These are phyloP conservation scores for Eueides isabella DNA, from an alignment of 1,140 invertebrate species.

Conservation along the genomic window DNA sequence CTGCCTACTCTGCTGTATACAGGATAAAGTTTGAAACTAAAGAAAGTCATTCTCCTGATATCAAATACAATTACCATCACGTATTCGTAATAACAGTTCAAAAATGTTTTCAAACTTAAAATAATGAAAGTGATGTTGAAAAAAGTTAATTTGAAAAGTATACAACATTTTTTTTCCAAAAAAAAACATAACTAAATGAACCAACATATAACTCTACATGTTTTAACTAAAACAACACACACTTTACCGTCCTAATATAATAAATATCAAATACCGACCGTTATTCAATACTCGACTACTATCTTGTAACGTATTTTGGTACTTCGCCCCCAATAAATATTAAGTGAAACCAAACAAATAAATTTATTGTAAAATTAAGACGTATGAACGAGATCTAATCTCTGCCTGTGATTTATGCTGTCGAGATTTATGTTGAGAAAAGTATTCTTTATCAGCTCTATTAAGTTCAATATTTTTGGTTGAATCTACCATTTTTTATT, in stretches of 20 bases:
- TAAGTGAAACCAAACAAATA: slow-evolving; percentile 60
- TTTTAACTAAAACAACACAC: slow-evolving; percentile 15
- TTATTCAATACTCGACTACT: slow-evolving; percentile 60
- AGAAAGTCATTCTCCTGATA: too few species aligned
- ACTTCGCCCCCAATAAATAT: slow-evolving; percentile 63
- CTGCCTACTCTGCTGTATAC: too few species aligned
- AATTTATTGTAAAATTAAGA: slow-evolving; percentile 77
- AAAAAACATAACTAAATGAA: too few species aligned
- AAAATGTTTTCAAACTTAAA: too few species aligned
- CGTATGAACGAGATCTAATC: slow-evolving; percentile 74
- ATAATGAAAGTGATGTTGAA: too few species aligned
- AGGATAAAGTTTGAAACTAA: too few species aligned
- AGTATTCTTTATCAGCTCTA: slow-evolving; percentile 17
- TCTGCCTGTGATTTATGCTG: slow-evolving; percentile 60
- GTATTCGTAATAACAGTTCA: too few species aligned
- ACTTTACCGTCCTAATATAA: slow-evolving; percentile 48
- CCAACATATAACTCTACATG: not conserved
- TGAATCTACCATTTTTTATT: not conserved
- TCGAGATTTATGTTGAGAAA: slow-evolving; percentile 68
- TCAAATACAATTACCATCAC: too few species aligned
- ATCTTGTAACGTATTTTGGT: slow-evolving; percentile 69
- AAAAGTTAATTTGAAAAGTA: too few species aligned
- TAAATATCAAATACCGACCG: slow-evolving; percentile 53
- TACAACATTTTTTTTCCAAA: too few species aligned
- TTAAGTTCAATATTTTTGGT: slow-evolving; percentile 11